phyloP scores from a whole-genome alignment of 2,797 vertebrate species.

The Anableps anableps region DNA sequence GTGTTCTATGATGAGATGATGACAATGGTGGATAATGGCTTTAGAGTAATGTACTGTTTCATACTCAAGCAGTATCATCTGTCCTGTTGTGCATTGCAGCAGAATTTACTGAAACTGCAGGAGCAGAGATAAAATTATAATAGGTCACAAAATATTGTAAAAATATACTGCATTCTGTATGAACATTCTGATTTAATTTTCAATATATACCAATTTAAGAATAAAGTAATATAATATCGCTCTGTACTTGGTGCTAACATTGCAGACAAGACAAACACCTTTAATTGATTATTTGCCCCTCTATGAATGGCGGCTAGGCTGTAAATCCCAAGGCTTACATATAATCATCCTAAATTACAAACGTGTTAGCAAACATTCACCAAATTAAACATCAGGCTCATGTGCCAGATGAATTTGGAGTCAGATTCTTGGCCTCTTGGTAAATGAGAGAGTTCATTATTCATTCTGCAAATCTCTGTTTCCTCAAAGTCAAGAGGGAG shows the following conservation, averaged over 20 bases:
- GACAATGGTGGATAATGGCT: slow-evolving; percentile 62
- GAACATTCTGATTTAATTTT: neutral
- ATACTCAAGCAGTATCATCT: slow-evolving; percentile 37
- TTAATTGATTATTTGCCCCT: neutral
- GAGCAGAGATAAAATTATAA: neutral
- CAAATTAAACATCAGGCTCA: slow-evolving; percentile 2
- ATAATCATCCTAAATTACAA: slow-evolving; percentile 4
- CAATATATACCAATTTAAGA: slow-evolving; percentile 4
- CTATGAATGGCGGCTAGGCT: neutral
- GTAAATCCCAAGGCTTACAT: neutral
- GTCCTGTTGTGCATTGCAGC: slow-evolving; percentile 19
- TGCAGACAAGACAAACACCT: neutral
- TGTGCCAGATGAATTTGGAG: slow-evolving; percentile 1
- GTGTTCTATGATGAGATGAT: slow-evolving; percentile 67
- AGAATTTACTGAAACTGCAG: slow-evolving; percentile 4
- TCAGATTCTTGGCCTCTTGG: neutral
- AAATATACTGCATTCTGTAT: neutral
- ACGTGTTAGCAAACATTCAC: slow-evolving; percentile 2
- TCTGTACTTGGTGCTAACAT: neutral
- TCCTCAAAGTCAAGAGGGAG: slow-evolving; percentile 9
- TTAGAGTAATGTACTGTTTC: slow-evolving; percentile 58
- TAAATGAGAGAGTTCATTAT: neutral
- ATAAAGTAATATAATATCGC: slow-evolving; percentile 1
- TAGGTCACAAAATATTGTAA: neutral
- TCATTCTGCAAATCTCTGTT: slow-evolving; percentile 3